Percentiles rank a stretch among this genome's conserved stretches.
Evolutionary conservation across 2,797 vertebrate genomes (phyloP).

Genomic region (Chromis chromis): DNA sequence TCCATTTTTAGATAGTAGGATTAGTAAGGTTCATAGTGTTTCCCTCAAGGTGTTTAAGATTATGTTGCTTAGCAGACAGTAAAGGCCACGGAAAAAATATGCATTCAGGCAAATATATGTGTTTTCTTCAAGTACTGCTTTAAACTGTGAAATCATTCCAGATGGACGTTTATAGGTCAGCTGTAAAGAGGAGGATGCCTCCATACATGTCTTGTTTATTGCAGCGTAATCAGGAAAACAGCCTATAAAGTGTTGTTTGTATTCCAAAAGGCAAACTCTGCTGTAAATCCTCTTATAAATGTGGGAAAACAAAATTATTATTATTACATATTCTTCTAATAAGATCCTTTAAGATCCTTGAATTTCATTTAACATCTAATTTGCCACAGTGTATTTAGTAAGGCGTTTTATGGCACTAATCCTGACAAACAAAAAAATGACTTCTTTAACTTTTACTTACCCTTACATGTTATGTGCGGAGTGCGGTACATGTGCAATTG

Average conservation of each 20-base stretch:
- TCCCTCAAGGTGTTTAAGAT: constrained; percentile 11
- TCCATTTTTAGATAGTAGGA: background rate
- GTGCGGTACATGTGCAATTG: too few species aligned
- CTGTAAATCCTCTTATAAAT: background rate
- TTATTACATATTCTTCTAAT: constrained; percentile 11
- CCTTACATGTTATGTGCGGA: too few species aligned
- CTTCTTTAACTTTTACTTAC: too few species aligned
- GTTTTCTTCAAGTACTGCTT: constrained; percentile 29
- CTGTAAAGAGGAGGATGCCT: constrained; percentile 39
- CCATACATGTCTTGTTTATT: constrained; percentile 32
- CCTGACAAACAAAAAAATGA: background rate
- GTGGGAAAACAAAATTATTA: constrained; percentile 6
- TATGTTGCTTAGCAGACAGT: constrained; percentile 7
- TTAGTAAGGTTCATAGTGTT: background rate
- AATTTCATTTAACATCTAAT: constrained; percentile 7
- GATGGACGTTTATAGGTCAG: constrained; percentile 64
- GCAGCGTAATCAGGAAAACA: constrained; percentile 33
- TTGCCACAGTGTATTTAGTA: background rate
- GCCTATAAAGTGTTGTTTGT: constrained; percentile 7
- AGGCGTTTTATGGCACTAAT: too few species aligned
- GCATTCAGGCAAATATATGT: constrained; percentile 30
- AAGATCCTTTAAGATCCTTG: background rate
- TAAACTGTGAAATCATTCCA: constrained; percentile 42
- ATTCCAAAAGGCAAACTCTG: constrained; percentile 14
- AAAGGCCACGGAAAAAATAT: constrained; percentile 10